Evolutionary conservation across 2,888 invertebrate genomes (phyloP), one percentile per base, ranked within the genome.

Genomic region (Glomeris marginata): DNA sequence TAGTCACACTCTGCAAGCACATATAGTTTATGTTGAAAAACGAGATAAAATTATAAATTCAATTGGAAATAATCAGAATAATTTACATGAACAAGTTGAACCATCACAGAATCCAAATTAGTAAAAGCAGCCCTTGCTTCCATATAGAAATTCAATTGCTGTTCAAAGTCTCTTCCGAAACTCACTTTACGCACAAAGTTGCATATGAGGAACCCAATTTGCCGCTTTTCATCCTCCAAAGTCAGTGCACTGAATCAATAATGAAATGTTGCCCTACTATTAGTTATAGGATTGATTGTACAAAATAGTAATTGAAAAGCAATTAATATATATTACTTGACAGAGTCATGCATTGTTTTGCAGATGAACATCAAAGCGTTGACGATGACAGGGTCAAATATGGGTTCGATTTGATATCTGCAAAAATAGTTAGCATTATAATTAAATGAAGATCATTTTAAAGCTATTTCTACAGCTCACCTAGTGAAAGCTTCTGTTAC

Each of bases 71-170:
- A 50, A 15, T 36, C 20, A 1, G 18, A 16, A 38, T 34, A 1
- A 54, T 69, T 66, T 66, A 85, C 86, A 69, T 88, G 87, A 1
- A 95, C 84, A 37, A 95, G 73, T 48, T 86, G 81, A 36, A 80
- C 74, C 41, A 91, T 78, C 15, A 94, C 88, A 1, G 78, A 71
- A 66, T 95, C 94, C 37, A 97, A 73, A 70, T 91, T 92, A 45
- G 84, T 81, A 69, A 95, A 94, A 0, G 83, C 77, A 5, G 84
- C 82, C 57, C 97, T 75, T 13, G 88, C 84, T 65, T 94, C 91
- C 1, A 90, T 94, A 66, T 87, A 94, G 71, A 94, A 95, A 63
- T 80, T 81, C 10, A 98, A 72, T 65, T 91, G 90, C 59, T 84
- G 83, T 63, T 95, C 94, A 63, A 87, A 80, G 67, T 94, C 88